Conservation (phyloP, 2,113 vertebrate genomes). For the Rhinopomastus cyanomelas region DNA sequence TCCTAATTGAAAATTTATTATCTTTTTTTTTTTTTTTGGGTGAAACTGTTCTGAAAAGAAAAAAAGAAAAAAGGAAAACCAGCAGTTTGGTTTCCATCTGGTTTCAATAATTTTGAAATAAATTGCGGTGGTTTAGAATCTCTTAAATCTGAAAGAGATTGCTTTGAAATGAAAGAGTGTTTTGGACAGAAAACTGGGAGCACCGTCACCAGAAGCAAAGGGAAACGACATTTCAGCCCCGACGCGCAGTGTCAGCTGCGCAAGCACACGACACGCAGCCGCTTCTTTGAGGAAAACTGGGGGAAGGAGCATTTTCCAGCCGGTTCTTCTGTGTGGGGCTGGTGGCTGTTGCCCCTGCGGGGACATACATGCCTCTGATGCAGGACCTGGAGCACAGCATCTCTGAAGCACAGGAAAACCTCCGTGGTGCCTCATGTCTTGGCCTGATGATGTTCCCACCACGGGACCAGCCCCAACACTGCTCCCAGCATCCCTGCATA, state of each 20-base stretch:
- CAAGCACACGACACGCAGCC: accelerated
- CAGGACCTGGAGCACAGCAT: not conserved
- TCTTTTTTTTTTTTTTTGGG: not conserved
- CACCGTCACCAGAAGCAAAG: not conserved
- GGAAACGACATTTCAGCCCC: not conserved
- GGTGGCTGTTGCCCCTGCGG: not conserved
- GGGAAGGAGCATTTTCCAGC: not conserved
- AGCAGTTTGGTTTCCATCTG: slow-evolving; percentile 57
- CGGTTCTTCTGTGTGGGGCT: not conserved
- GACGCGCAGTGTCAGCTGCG: accelerated
- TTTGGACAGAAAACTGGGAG: not conserved
- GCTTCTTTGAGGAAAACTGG: not conserved
- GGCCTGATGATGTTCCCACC: accelerated
- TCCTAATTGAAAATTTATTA: not conserved
- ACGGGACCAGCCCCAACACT: not conserved
- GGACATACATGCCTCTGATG: not conserved
- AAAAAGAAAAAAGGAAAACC: slow-evolving; percentile 21
- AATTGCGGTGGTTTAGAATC: slow-evolving; percentile 33
- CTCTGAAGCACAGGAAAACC: accelerated
- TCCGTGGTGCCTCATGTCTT: accelerated
- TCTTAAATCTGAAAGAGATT: slow-evolving; percentile 23
- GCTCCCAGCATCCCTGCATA: not conserved
- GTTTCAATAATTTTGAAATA: slow-evolving; percentile 65
- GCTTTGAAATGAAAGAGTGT: slow-evolving; percentile 17
- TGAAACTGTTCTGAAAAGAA: not conserved